Conservation (phyloP, 2,797 vertebrate species). For the Rhadinocentrus ornatus region DNA sequence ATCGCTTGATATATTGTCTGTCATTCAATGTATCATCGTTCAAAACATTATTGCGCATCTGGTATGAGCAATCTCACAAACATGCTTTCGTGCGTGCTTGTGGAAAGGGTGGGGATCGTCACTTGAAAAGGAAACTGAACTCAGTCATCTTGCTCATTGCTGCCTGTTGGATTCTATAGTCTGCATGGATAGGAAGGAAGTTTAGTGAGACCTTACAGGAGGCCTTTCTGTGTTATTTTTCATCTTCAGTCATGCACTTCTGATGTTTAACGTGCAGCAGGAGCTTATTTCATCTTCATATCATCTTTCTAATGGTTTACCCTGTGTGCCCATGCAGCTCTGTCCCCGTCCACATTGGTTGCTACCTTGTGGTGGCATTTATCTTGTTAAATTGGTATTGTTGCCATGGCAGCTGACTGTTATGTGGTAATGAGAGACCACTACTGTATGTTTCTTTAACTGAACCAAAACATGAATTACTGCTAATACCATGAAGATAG, state of each 20-base stretch:
- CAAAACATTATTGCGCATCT: slow-evolving; percentile 40
- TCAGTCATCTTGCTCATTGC: slow-evolving; percentile 26
- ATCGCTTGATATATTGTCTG: slow-evolving; percentile 47
- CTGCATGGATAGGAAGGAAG: slow-evolving; percentile 24
- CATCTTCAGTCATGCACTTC: slow-evolving; percentile 11
- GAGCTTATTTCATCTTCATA: slow-evolving; percentile 24
- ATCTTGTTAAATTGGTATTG: slow-evolving; percentile 58
- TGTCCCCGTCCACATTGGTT: slow-evolving; percentile 23
- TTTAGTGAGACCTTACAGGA: slow-evolving; percentile 1
- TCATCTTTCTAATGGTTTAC: slow-evolving; percentile 30
- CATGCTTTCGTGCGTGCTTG: slow-evolving; percentile 19
- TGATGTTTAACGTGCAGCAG: slow-evolving; percentile 12
- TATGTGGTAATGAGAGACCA: slow-evolving; percentile 69
- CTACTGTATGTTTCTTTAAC: slow-evolving; percentile 39
- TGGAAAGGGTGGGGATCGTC: slow-evolving; percentile 14
- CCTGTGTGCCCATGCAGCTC: slow-evolving; percentile 5
- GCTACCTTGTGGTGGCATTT: slow-evolving; percentile 23
- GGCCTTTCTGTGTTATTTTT: slow-evolving; percentile 13
- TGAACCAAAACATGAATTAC: slow-evolving; percentile 78
- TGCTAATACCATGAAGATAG: slow-evolving; percentile 65
- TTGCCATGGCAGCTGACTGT: slow-evolving; percentile 52
- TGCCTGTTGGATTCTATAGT: slow-evolving; percentile 20
- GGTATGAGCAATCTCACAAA: slow-evolving; percentile 30
- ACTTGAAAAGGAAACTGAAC: slow-evolving; percentile 39
- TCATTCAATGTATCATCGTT: slow-evolving; percentile 41